Evolutionary conservation across 2,888 invertebrate species (phyloP).

Genomic region (Cryptosula pallasiana): DNA sequence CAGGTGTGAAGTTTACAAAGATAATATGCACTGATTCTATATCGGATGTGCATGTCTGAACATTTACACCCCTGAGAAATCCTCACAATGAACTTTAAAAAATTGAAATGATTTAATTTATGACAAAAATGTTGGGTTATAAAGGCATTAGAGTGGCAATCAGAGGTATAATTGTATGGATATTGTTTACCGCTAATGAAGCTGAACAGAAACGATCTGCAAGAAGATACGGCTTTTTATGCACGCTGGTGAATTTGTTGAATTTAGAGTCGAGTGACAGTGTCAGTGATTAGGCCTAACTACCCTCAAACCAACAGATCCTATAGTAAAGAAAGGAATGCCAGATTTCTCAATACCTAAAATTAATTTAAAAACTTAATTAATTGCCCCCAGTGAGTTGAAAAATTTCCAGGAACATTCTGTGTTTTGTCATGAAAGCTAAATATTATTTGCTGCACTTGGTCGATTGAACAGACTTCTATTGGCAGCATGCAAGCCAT

Average conservation of each 20-base stretch:
- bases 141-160: background rate
- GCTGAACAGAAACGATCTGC: background rate
- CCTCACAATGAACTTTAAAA: background rate
- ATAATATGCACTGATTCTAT: too few species aligned
- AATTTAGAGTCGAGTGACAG: background rate
- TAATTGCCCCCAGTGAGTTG: too few species aligned
- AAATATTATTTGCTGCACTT: too few species aligned
- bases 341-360: too few species aligned
- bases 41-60: background rate
- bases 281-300: background rate
- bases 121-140: background rate
- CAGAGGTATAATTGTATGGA: background rate
- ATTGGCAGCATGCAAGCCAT: too few species aligned
- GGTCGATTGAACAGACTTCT: too few species aligned
- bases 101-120: background rate
- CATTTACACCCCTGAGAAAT: background rate
- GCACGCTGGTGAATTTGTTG: background rate
- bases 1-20: too few species aligned
- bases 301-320: background rate
- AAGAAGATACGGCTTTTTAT: background rate
- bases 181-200: background rate
- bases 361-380: too few species aligned
- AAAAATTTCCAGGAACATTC: too few species aligned
- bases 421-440: too few species aligned
- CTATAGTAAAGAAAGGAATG: too few species aligned